Evolutionary conservation across 2,113 vertebrate genomes (phyloP), one percentile per base, ranked within the genome.

Genomic region (Semnopithecus entellus): DNA sequence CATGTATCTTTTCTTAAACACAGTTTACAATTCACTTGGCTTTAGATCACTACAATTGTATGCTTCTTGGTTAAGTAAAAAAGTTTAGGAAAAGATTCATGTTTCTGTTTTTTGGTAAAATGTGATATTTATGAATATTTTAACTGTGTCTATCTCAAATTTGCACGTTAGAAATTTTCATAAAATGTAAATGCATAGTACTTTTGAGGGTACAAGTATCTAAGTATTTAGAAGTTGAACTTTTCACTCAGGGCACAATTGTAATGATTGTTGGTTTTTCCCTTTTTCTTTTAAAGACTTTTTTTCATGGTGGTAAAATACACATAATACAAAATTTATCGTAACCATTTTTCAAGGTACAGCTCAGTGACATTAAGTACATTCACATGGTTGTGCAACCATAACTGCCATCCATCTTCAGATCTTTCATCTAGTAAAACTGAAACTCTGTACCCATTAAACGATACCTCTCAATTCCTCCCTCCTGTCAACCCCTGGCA

Each of bases 41-140:
- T 5, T 45, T 89, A 68, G 76, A 82, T 18, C 7, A 13, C 55
- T 90, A 87, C 82, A 64, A 76, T 50, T 61, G 66, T 66, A 27
- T 75, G 32, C 8, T 40, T 76, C 22, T 48, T 45, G 9, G 12
- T 59, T 59, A 97, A 83, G 14, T 68, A 59, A 43, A 89, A 86
- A 57, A 68, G 30, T 81, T 80, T 48, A 86, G 16, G 6, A 6
- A 1, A 35, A 93, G 25, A 90, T n/a, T 82, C 17, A 38, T 25
- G 35, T 88, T 96, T 88, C 27, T 3, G 3, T 23, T 43, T 78
- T 68, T 64, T 40, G 4, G 25, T 43, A 13, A 30, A n/a, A 80
- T 23, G 7, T 85, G 32, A 64, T 84, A 72, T 45, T 92, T 84
- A 20, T n/a, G 80, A 73, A 72, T 64, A n/a, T 88, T 75, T 82